phyloP scores from a whole-genome alignment of 2,888 invertebrate species.

The Sturmia bella region DNA sequence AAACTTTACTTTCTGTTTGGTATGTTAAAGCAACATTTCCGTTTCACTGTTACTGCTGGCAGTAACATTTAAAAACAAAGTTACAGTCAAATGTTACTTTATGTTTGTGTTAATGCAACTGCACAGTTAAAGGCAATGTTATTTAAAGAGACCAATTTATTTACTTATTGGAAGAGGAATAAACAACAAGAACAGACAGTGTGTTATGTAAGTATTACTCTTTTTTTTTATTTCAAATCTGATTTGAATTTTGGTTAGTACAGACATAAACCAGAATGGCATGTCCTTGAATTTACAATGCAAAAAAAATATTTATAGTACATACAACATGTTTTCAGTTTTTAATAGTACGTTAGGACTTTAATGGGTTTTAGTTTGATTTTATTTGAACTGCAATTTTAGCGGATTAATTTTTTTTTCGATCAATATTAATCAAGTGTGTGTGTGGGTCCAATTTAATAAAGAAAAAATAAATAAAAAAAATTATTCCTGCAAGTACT shows the following conservation, averaged over 20 bases:
- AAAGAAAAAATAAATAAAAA: no score
- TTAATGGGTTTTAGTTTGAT: no score
- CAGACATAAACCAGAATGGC: slow-evolving; percentile 18
- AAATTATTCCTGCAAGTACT: no score
- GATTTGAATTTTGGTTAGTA: slow-evolving; percentile 1
- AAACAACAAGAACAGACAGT: background rate
- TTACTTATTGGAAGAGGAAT: slow-evolving; percentile 7
- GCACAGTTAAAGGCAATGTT: slow-evolving; percentile 21
- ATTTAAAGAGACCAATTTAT: slow-evolving; percentile 26
- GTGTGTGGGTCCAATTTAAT: no score
- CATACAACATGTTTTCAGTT: no score
- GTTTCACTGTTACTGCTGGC: slow-evolving; percentile 3
- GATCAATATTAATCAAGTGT: no score
- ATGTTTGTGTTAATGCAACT: slow-evolving; percentile 19
- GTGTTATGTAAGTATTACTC: slow-evolving; percentile 11
- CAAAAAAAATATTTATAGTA: no score
- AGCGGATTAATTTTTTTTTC: no score
- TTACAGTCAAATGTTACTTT: background rate
- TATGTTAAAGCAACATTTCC: background rate
- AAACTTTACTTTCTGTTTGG: background rate
- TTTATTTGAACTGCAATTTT: no score
- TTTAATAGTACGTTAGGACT: no score
- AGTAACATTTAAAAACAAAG: no score
- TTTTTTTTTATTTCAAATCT: background rate
- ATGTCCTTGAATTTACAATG: no score